Conservation (phyloP, 2,113 vertebrate species). For the Raja brachyura region DNA sequence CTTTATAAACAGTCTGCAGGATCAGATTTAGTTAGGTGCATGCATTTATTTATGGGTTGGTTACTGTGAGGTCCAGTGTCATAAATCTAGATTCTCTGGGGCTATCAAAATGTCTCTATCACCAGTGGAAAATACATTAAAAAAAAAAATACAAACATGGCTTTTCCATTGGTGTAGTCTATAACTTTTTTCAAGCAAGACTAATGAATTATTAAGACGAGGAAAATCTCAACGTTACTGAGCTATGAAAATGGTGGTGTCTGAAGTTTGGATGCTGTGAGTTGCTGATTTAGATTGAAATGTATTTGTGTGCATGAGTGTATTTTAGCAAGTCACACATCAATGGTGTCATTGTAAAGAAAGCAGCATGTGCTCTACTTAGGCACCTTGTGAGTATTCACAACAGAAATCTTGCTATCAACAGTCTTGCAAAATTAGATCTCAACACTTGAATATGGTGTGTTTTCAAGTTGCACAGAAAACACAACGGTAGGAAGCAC, state of each 20-base stretch:
- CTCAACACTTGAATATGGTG: too few relatives aligned
- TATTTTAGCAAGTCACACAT: too few relatives aligned
- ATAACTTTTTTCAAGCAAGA: neutral
- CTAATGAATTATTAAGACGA: neutral
- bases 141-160: neutral
- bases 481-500: too few relatives aligned
- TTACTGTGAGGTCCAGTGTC: neutral
- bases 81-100: neutral
- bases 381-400: too few relatives aligned
- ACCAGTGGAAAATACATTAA: neutral
- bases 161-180: neutral
- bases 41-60: neutral
- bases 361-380: too few relatives aligned
- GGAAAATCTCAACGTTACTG: neutral
- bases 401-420: too few relatives aligned
- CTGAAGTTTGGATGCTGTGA: too few relatives aligned
- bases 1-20: neutral
- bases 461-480: too few relatives aligned
- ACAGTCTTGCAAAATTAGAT: too few relatives aligned
- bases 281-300: too few relatives aligned
- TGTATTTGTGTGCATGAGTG: too few relatives aligned
- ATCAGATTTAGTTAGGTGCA: slow-evolving; percentile 17
- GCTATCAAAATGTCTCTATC: neutral
- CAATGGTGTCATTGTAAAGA: too few relatives aligned
- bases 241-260: neutral